Evolutionary conservation across 1,140 invertebrate genomes (phyloP).

Genomic region (Colletes latitarsis): DNA sequence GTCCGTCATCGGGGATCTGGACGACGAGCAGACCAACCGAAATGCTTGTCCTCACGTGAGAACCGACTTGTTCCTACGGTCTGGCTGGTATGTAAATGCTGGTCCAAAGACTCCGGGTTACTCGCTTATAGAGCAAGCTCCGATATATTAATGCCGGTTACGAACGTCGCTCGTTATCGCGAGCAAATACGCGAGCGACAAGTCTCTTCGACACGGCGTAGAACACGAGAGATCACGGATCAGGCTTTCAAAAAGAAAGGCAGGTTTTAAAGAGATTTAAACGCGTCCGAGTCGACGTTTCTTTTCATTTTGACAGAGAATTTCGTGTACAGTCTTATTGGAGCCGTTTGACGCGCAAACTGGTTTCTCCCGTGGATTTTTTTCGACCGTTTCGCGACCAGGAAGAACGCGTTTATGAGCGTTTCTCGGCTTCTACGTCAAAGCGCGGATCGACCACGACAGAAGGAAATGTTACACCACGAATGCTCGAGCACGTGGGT

Average conservation of each 20-base stretch:
- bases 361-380: constrained; percentile 18
- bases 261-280: background rate
- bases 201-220: background rate
- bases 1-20: constrained; percentile 65
- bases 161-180: constrained; percentile 19
- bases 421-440: background rate
- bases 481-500: too few relatives aligned
- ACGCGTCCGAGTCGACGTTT: constrained; percentile 12
- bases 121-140: constrained; percentile 2
- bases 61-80: constrained; percentile 69
- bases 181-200: constrained; percentile 6
- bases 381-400: background rate
- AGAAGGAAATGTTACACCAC: background rate
- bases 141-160: constrained; percentile 31
- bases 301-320: constrained; percentile 1
- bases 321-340: constrained; percentile 20
- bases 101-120: constrained; percentile 10
- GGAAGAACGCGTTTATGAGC: background rate
- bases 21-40: constrained; percentile 47
- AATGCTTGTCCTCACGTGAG: constrained; percentile 73
- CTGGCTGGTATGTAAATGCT: constrained; percentile 58
- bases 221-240: background rate
- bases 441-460: background rate
- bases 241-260: background rate
- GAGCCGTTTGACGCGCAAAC: constrained; percentile 22